Base-by-base conservation (phyloP, 2,113 vertebrate species). In the Aviceda subcristata region DNA sequence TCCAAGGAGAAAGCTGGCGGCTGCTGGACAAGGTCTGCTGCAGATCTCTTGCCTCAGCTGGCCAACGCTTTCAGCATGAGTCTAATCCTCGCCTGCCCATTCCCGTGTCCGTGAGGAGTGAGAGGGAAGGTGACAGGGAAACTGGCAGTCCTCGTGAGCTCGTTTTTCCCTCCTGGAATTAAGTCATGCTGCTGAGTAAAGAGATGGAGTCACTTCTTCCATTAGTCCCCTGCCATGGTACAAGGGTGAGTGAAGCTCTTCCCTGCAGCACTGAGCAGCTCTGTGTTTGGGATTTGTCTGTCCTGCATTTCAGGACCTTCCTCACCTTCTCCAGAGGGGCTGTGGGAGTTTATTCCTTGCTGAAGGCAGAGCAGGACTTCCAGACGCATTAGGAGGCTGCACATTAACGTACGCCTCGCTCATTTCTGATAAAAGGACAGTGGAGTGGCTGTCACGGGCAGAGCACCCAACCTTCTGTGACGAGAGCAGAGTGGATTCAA, bases 51-150 rank as follows among this genome's bases (percentile, higher is more conserved):
- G 36, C 64, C 53, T 86, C 86, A 53, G 73, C 56, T 36, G 59
- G 71, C 74, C 92, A 76, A n/a, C 0, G 7, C 36, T 73, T 57
- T 69, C 50, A 50, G 67, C 32, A 14, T 2, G n/a, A 90, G 22
- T 46, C 71, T 39, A 66, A 18, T 14, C 21, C 62, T 71, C 15
- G 60, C 69, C 59, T 74, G 34, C 85, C 43, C 36, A 2, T 66
- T 67, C 67, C 71, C 59, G 27, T 10, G 6, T 5, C 66, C 12
- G 6, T 0, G 17, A 73, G 53, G 34, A 93, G 69, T 5, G 51
- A 93, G 74, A 86, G 24, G 32, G 68, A 91, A 91, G 87, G 80
- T 66, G 80, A 77, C 46, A 92, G 60, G 62, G 66, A 90, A 94
- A 20, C 75, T 69, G 22, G 57, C 53, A 76, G 55, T 38, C 63